A percentile compares a stretch with the other conserved stretches of the same genome.
Evolutionary conservation across 2,797 vertebrate genomes (phyloP).

Genomic region (Lutjanus argentimaculatus): DNA sequence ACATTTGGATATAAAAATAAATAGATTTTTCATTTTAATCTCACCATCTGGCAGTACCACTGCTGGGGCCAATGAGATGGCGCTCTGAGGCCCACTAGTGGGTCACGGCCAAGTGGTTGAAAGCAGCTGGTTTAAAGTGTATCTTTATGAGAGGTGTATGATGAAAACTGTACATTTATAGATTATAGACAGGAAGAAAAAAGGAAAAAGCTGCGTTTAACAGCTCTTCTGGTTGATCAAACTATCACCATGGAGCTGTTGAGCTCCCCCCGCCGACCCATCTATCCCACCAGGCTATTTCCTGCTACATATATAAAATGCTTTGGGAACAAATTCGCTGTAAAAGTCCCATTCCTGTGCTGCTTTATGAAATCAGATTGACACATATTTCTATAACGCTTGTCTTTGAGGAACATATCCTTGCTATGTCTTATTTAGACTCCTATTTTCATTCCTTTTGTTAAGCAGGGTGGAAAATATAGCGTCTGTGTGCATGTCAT

Average conservation of each 20-base stretch:
- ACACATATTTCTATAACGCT: not conserved
- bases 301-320: not conserved
- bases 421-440: slow-evolving; percentile 32
- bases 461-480: slow-evolving; percentile 51
- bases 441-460: slow-evolving; percentile 40
- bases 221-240: slow-evolving; percentile 1
- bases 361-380: slow-evolving; percentile 14
- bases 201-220: not conserved
- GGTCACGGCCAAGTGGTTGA: too few species aligned
- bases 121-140: not conserved
- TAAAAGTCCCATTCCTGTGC: not conserved
- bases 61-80: too few species aligned
- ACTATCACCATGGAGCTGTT: not conserved
- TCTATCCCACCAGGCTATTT: too few species aligned
- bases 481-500: slow-evolving; percentile 31
- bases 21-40: too few species aligned
- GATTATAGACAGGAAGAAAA: not conserved
- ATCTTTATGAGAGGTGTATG: not conserved
- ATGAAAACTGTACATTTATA: slow-evolving; percentile 8
- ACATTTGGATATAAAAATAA: too few species aligned
- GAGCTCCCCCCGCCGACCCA: too few species aligned
- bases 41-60: too few species aligned
- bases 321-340: not conserved
- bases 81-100: too few species aligned
- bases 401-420: slow-evolving; percentile 9